Evolutionary conservation across 2,113 vertebrate genomes (phyloP), one percentile per base, ranked within the genome.

Genomic region (Nothoprocta perdicaria): DNA sequence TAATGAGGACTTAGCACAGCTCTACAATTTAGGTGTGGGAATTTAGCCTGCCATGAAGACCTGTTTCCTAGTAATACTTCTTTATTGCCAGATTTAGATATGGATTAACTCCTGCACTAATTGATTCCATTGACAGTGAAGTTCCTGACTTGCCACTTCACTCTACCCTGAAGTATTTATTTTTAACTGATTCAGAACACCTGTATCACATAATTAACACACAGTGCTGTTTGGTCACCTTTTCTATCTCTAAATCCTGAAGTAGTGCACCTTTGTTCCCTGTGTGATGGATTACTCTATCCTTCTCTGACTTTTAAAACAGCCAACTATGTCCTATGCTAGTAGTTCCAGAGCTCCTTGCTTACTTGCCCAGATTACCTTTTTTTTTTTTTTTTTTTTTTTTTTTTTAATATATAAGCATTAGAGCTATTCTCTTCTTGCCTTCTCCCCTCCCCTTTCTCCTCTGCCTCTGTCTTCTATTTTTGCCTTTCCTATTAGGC

Each of bases 181-280:
- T 86, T 91, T 74, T 86, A 90, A 80, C 48, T 58, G 63, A 89
- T 89, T 40, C 60, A 85, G 43, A 69, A 40, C 24, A 80, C 62
- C 84, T 67, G 40, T 87, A 80, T 91, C 72, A 50, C 79, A 71
- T 88, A 92, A 96, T 94, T 95, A 93, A 67, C 60, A 85, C 48
- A 77, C 50, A 53, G 8, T 67, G 31, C 68, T 91, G 10, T 80
- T 88, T 82, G 83, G 72, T 87, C 84, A 92, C 21, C 45, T 50
- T 91, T 88, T 87, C 89, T 94, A 83, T 91, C 94, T 94, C 63
- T 74, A 57, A 19, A 18, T 88, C 61, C 22, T 77, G 73, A 78
- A 87, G 80, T 89, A 83, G 46, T 16, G 92, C 41, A 80, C 38
- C 27, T 55, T 7, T 77, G 9, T 92, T 87, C 52, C 80, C 57